phyloP scores from a whole-genome alignment of 2,797 vertebrate genomes.

The Pseudochirops corinnae region DNA sequence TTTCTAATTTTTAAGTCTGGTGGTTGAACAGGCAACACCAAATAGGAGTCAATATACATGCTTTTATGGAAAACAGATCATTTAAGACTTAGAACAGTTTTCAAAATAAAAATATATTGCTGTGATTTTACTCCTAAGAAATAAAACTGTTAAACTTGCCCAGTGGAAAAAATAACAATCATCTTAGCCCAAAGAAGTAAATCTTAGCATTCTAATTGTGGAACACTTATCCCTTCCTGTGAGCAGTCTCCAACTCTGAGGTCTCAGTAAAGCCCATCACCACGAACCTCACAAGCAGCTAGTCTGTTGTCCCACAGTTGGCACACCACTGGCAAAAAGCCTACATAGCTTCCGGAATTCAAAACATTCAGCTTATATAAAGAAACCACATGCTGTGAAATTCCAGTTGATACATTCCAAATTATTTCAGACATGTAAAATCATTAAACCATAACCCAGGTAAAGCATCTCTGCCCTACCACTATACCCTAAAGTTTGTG shows the following conservation, averaged over 20 bases:
- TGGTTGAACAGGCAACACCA: neutral
- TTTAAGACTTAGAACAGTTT: conserved; percentile 24
- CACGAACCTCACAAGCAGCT: conserved; percentile 61
- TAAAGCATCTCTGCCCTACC: neutral
- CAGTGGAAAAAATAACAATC: conserved; percentile 51
- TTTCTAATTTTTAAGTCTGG: conserved; percentile 11
- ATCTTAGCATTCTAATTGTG: neutral
- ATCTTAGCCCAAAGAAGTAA: conserved; percentile 38
- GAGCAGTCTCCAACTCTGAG: conserved; percentile 31
- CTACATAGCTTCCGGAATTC: conserved; percentile 66
- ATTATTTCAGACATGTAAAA: conserved; percentile 53
- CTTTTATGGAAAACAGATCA: conserved; percentile 31
- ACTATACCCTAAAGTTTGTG: conserved; percentile 25
- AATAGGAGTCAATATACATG: neutral
- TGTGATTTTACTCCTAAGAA: conserved; percentile 45
- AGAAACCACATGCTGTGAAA: conserved; percentile 65
- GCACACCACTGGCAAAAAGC: conserved; percentile 57
- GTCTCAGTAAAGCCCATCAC: conserved; percentile 54
- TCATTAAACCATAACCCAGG: conserved; percentile 44
- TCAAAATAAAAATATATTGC: conserved; percentile 44
- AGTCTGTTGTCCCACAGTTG: conserved; percentile 58
- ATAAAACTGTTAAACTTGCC: conserved; percentile 58
- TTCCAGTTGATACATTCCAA: conserved; percentile 36
- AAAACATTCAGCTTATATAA: conserved; percentile 62
- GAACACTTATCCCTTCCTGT: conserved; percentile 14